Percentiles rank a stretch among this genome's conserved stretches.
phyloP scores from a whole-genome alignment of 2,113 vertebrate species.

The Hirundichthys speculiger region DNA sequence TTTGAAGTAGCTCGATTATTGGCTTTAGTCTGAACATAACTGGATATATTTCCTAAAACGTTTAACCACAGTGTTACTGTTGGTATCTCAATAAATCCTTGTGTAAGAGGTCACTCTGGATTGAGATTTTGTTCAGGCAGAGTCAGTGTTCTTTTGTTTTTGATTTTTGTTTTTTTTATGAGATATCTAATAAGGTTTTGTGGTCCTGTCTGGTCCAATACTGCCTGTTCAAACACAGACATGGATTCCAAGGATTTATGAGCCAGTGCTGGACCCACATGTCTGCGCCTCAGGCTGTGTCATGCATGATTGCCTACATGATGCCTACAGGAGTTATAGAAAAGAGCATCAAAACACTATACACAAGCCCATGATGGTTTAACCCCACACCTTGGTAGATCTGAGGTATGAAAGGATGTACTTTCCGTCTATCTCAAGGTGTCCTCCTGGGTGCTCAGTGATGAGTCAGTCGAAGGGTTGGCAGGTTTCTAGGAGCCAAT shows the following conservation, averaged over 20 bases:
- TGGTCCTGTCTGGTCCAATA: constrained; percentile 89
- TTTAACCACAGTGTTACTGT: constrained; percentile 18
- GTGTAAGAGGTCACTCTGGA: constrained; percentile 67
- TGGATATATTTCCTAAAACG: constrained; percentile 49
- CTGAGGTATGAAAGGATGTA: constrained; percentile 78
- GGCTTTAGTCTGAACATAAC: constrained; percentile 51
- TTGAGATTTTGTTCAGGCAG: constrained; percentile 59
- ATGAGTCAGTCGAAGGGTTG: constrained; percentile 81
- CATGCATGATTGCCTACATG: constrained; percentile 93
- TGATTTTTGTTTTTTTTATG: constrained; percentile 19
- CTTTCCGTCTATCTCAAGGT: constrained; percentile 81
- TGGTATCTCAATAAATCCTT: constrained; percentile 61
- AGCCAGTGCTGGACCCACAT: constrained; percentile 82
- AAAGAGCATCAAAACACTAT: constrained; percentile 42
- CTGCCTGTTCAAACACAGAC: constrained; percentile 83
- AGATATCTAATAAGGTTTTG: constrained; percentile 79
- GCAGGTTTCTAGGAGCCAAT: constrained; percentile 86
- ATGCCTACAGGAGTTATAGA: constrained; percentile 85
- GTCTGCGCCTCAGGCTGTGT: constrained; percentile 85
- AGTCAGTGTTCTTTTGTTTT: constrained; percentile 23
- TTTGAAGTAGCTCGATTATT: constrained; percentile 53
- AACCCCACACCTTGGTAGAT: constrained; percentile 83
- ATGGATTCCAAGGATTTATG: constrained; percentile 83
- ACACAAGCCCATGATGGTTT: constrained; percentile 82
- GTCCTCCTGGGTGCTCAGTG: constrained; percentile 77